Conservation (phyloP, 2,888 invertebrate genomes). For the Xylota segnis region DNA sequence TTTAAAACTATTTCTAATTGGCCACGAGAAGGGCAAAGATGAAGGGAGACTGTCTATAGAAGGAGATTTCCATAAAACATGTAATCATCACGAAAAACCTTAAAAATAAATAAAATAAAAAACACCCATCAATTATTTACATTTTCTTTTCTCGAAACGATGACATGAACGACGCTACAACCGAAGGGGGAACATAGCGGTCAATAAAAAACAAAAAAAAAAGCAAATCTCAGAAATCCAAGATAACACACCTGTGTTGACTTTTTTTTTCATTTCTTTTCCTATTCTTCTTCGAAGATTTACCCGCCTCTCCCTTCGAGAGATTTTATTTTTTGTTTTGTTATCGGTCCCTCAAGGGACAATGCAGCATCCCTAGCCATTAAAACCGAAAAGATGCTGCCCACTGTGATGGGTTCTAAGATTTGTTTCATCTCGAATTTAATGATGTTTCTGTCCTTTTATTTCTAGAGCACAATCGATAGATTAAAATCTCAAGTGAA, state of each 20-base stretch:
- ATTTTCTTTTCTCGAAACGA: slow-evolving; percentile 11
- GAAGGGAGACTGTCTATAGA: no score
- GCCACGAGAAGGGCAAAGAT: slow-evolving; percentile 9
- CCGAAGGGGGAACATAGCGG: background rate
- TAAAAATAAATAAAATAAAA: slow-evolving; percentile 6
- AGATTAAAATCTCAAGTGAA: slow-evolving; percentile 16
- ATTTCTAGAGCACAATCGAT: slow-evolving; percentile 22
- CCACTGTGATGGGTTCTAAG: slow-evolving; percentile 30
- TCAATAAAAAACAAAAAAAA: slow-evolving; percentile 8
- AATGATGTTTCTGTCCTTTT: slow-evolving; percentile 19
- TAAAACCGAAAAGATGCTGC: slow-evolving; percentile 11
- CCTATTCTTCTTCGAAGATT: slow-evolving; percentile 19
- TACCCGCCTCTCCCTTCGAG: slow-evolving; percentile 25
- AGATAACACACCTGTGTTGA: slow-evolving; percentile 54
- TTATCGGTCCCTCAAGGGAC: slow-evolving; percentile 34
- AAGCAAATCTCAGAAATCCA: slow-evolving; percentile 16
- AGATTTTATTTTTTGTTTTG: slow-evolving; percentile 17
- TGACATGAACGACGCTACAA: background rate
- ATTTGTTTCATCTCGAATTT: slow-evolving; percentile 17
- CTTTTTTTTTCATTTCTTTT: background rate
- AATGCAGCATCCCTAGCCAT: slow-evolving; percentile 12
- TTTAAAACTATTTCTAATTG: slow-evolving; percentile 3
- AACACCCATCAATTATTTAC: slow-evolving; percentile 54
- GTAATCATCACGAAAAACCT: slow-evolving; percentile 25
- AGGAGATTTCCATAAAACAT: slow-evolving; percentile 1